A percentile compares a stretch with the other conserved stretches of the same genome.
phyloP scores from a whole-genome alignment of 2,113 vertebrate species.

The Ailuropoda melanoleuca region DNA sequence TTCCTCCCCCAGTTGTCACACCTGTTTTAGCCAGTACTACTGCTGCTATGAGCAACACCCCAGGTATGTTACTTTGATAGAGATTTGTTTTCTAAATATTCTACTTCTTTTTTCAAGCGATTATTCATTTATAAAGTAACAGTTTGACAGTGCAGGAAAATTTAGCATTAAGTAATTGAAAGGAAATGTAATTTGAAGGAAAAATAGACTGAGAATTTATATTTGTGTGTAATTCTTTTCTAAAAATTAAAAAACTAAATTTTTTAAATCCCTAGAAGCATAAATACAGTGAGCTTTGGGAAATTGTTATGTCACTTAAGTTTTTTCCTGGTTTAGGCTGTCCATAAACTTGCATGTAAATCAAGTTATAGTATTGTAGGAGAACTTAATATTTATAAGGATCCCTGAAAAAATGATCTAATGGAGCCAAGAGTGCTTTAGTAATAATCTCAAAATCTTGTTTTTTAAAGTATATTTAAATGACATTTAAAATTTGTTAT shows the following conservation, averaged over 20 bases:
- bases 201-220: neutral
- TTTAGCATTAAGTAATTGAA: neutral
- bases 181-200: neutral
- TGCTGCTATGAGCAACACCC: constrained; percentile 94
- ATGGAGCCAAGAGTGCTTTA: neutral
- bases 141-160: neutral
- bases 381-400: neutral
- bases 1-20: constrained; percentile 94
- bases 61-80: constrained; percentile 84
- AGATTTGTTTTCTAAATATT: neutral
- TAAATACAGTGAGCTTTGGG: neutral
- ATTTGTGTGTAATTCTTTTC: neutral
- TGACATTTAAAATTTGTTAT: neutral
- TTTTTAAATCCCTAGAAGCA: neutral
- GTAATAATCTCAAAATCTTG: constrained; percentile 8
- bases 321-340: neutral
- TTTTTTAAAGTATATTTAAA: neutral
- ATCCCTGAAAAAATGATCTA: neutral
- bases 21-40: constrained; percentile 92
- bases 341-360: neutral
- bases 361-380: neutral
- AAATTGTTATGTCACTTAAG: neutral
- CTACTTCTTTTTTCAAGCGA: accelerated
- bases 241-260: constrained; percentile 6
- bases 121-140: neutral